These are phyloP conservation scores for Chorisops tibialis DNA, from an alignment of 2,888 invertebrate species.

Conservation along the genomic window DNA sequence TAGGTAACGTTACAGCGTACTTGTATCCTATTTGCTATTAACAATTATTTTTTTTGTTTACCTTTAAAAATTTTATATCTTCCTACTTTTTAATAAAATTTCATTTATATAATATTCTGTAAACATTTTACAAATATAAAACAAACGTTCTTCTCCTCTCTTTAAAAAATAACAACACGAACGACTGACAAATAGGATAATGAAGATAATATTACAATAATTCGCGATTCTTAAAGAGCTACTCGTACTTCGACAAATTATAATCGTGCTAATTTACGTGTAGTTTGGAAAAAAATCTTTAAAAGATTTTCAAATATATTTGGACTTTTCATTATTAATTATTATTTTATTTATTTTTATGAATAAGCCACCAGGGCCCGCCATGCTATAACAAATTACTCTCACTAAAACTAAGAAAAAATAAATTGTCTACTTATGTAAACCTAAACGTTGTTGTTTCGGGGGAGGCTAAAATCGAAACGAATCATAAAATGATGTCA, in stretches of 20 bases:
- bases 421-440: slow-evolving; percentile 15
- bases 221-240: slow-evolving; percentile 1
- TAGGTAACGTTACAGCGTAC: too few species aligned
- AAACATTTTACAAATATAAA: slow-evolving; percentile 23
- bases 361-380: slow-evolving; percentile 8
- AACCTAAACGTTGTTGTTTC: slow-evolving; percentile 4
- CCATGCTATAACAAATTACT: not conserved
- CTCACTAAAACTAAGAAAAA: not conserved
- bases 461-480: slow-evolving; percentile 5
- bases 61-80: too few species aligned
- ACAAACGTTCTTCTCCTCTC: slow-evolving; percentile 10
- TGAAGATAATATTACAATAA: not conserved
- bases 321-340: not conserved
- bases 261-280: not conserved
- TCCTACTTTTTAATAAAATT: slow-evolving; percentile 4
- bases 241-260: slow-evolving; percentile 6
- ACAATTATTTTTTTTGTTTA: too few species aligned
- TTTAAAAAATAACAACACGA: slow-evolving; percentile 15
- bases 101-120: slow-evolving; percentile 7
- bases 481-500: not conserved
- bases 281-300: not conserved
- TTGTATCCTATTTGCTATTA: too few species aligned
- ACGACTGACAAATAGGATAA: not conserved
- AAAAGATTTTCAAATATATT: not conserved
- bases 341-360: not conserved